Conservation (phyloP, 2,797 vertebrate genomes). For the Oophaga sylvatica region DNA sequence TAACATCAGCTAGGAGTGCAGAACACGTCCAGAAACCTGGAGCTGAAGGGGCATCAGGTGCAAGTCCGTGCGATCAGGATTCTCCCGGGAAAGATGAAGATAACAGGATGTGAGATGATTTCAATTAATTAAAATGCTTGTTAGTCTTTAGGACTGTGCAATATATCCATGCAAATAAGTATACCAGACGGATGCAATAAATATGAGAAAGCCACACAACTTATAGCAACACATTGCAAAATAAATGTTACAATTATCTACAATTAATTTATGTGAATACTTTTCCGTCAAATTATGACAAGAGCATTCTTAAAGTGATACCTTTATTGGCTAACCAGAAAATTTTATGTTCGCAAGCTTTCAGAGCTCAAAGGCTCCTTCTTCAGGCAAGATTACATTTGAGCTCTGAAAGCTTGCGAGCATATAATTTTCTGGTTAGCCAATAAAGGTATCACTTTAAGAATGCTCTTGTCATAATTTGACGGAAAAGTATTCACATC, state of each 20-base stretch:
- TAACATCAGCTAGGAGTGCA: neutral
- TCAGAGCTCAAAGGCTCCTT: no score
- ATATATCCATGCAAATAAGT: neutral
- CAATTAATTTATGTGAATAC: neutral
- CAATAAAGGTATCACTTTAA: no score
- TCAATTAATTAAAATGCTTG: neutral
- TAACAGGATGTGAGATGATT: neutral
- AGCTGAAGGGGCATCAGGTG: constrained; percentile 1
- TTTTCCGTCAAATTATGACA: no score
- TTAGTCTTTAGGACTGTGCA: constrained; percentile 1
- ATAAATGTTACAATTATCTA: neutral
- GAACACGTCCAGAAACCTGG: constrained; percentile 1
- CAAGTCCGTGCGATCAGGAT: neutral
- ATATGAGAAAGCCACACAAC: neutral
- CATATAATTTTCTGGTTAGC: no score
- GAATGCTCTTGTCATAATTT: no score
- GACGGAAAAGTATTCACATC: no score
- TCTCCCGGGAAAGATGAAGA: neutral
- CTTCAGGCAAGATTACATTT: no score
- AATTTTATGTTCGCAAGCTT: neutral
- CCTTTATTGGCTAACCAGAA: no score
- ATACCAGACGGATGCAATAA: no score
- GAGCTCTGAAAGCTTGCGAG: no score
- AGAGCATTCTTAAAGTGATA: no score
- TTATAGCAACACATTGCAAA: neutral